phyloP scores from a whole-genome alignment of 2,888 invertebrate species.

The Yponomeuta plumbellus region DNA sequence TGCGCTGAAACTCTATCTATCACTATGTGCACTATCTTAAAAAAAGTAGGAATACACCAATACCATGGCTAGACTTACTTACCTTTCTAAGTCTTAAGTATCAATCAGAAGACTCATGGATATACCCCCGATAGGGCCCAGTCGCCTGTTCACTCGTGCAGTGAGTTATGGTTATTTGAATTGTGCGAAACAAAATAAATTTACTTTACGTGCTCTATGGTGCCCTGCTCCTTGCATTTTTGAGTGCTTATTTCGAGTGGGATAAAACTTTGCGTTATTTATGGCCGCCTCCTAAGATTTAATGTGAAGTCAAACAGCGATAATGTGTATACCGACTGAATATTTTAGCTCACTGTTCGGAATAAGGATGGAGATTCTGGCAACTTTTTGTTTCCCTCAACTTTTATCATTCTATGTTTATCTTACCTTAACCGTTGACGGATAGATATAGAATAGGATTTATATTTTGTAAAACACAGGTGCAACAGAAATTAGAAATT shows the following conservation, averaged over 20 bases:
- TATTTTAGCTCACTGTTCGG: conserved; percentile 41
- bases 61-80: too few species aligned
- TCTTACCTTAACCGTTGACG: too few species aligned
- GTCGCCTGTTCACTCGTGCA: conserved; percentile 26
- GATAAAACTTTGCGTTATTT: conserved; percentile 76
- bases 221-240: conserved; percentile 77
- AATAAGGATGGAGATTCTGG: conserved; percentile 2
- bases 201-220: conserved; percentile 74
- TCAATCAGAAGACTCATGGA: too few species aligned
- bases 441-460: too few species aligned
- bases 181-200: conserved; percentile 77
- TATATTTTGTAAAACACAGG: too few species aligned
- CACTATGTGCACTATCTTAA: too few species aligned
- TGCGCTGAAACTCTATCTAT: too few species aligned
- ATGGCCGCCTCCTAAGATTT: conserved; percentile 70
- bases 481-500: too few species aligned
- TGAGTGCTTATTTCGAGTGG: conserved; percentile 76
- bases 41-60: too few species aligned
- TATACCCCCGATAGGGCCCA: too few species aligned
- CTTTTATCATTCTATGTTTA: neutral
- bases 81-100: too few species aligned
- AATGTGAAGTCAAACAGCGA: conserved; percentile 76
- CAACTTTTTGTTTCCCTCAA: conserved; percentile 9
- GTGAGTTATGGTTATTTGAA: conserved; percentile 77
- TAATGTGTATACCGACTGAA: conserved; percentile 52